These are phyloP conservation scores for Julus scandinavius DNA, from an alignment of 2,888 invertebrate species.

Conservation along the genomic window DNA sequence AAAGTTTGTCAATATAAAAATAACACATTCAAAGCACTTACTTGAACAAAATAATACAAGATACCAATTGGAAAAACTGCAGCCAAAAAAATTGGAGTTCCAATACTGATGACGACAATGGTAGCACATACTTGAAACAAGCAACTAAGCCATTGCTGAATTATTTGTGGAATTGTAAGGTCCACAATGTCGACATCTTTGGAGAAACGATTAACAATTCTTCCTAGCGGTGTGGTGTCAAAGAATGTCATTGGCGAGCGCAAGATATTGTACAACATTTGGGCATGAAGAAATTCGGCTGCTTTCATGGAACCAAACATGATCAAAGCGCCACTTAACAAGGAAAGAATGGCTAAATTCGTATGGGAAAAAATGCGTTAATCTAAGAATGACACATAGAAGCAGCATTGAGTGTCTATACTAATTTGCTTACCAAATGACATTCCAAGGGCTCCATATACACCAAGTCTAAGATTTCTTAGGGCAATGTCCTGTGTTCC, in stretches of 20 bases:
- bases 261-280: constrained; percentile 57
- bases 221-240: constrained; percentile 60
- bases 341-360: constrained; percentile 59
- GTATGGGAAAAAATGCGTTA: background rate
- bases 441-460: constrained; percentile 67
- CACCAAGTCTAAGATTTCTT: constrained; percentile 65
- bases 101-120: constrained; percentile 61
- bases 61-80: constrained; percentile 62
- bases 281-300: constrained; percentile 67
- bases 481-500: constrained; percentile 59
- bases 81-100: constrained; percentile 61
- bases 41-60: constrained; percentile 65
- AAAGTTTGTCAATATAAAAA: no score
- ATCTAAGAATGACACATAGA: background rate
- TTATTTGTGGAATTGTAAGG: constrained; percentile 60
- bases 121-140: constrained; percentile 61
- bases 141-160: constrained; percentile 59
- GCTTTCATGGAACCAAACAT: constrained; percentile 60
- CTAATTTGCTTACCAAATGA: constrained; percentile 62
- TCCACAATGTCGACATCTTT: constrained; percentile 63
- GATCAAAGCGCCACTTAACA: constrained; percentile 60
- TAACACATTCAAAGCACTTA: constrained; percentile 48
- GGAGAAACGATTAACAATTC: constrained; percentile 62
- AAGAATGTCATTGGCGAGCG: constrained; percentile 59
- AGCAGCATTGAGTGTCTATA: background rate